Conservation (phyloP, 1,140 invertebrate species). For the Rhizoglyphus robini region DNA sequence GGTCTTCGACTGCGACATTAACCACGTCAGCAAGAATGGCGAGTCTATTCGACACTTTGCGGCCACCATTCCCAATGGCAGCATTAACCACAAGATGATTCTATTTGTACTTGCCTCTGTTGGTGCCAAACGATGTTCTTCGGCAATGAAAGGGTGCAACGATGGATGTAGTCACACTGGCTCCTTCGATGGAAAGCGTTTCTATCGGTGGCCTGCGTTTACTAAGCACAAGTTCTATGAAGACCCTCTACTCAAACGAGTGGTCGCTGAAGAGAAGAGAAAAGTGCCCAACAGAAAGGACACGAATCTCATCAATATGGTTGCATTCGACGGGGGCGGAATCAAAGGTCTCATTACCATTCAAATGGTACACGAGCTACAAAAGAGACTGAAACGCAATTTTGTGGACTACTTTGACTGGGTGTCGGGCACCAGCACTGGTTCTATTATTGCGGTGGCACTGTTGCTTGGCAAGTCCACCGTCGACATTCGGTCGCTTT, state of each 20-base stretch:
- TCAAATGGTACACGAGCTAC: slow-evolving; percentile 67
- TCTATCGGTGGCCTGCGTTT: neutral
- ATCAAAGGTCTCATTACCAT: slow-evolving; percentile 77
- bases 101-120: slow-evolving; percentile 19
- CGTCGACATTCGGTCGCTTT: slow-evolving; percentile 52
- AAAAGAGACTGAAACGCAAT: slow-evolving; percentile 48
- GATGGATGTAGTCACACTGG: slow-evolving; percentile 38
- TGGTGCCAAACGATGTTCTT: slow-evolving; percentile 21
- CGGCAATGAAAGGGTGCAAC: slow-evolving; percentile 20
- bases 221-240: neutral
- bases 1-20: slow-evolving; percentile 67
- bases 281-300: too few relatives aligned
- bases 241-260: neutral
- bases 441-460: slow-evolving; percentile 76
- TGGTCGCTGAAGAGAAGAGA: neutral
- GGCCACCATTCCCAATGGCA: slow-evolving; percentile 22
- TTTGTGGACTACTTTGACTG: slow-evolving; percentile 82
- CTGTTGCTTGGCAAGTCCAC: slow-evolving; percentile 37
- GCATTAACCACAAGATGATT: slow-evolving; percentile 22
- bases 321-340: slow-evolving; percentile 45
- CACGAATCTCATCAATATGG: slow-evolving; percentile 1
- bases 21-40: slow-evolving; percentile 49
- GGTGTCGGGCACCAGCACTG: slow-evolving; percentile 92
- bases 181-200: slow-evolving; percentile 33
- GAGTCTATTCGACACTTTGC: slow-evolving; percentile 62